These are phyloP conservation scores for Bryconaethiops microstoma DNA, from an alignment of 2,797 vertebrate genomes.

Conservation along the genomic window DNA sequence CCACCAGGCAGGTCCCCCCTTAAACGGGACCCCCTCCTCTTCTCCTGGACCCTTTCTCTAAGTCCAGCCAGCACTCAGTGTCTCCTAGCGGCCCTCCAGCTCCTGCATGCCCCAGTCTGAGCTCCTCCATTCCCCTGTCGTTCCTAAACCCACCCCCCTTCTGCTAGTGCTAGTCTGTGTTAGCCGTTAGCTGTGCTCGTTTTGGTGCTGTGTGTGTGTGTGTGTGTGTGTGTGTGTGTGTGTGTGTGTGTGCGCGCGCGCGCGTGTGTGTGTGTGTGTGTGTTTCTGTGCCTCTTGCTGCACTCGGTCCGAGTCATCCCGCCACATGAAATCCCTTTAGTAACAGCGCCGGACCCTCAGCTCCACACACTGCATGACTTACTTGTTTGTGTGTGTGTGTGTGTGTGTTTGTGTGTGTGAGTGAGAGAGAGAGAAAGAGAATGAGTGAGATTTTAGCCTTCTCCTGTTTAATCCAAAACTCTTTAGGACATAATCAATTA, in stretches of 20 bases:
- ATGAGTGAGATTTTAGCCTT: conserved; percentile 2
- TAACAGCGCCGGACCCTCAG: conserved; percentile 4
- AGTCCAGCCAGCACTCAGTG: not conserved
- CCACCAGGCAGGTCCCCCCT: conserved; percentile 78
- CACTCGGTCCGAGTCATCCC: conserved; percentile 59
- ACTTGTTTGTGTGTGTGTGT: conserved; percentile 45
- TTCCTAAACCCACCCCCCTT: conserved; percentile 13
- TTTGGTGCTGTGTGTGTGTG: conserved; percentile 45
- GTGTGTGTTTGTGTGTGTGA: not conserved
- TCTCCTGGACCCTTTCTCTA: conserved; percentile 35
- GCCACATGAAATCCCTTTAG: conserved; percentile 44
- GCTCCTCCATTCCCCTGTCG: conserved; percentile 59
- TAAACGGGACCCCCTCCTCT: conserved; percentile 56
- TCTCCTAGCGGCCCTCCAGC: conserved; percentile 35
- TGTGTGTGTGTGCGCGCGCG: conserved; percentile 59
- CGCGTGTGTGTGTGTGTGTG: conserved; percentile 44
- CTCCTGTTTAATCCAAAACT: no score
- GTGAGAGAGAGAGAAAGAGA: conserved; percentile 63
- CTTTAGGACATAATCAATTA: no score
- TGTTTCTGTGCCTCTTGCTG: conserved; percentile 74
- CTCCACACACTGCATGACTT: conserved; percentile 76
- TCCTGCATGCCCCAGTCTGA: conserved; percentile 63
- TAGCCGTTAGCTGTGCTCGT: conserved; percentile 59
- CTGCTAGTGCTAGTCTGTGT: conserved; percentile 70
- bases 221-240: conserved; percentile 47